phyloP scores from a whole-genome alignment of 1,140 invertebrate species.

The Conus betulinus region DNA sequence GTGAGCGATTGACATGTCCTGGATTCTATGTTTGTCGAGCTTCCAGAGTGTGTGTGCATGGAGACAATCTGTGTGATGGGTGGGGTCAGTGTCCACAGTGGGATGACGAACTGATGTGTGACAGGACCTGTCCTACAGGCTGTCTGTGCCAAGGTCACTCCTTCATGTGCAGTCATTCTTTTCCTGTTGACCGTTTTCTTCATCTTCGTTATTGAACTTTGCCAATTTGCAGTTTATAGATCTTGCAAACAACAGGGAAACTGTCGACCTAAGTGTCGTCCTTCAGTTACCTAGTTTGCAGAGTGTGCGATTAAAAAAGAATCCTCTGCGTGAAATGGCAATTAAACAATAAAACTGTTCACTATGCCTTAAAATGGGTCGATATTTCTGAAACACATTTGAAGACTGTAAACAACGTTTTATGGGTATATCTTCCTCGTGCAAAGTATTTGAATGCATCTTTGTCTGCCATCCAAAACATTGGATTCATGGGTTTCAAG shows the following conservation, averaged over 20 bases:
- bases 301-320: slow-evolving; percentile 13
- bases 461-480: not conserved
- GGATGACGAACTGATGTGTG: slow-evolving; percentile 41
- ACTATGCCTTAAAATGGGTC: not conserved
- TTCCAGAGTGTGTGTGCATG: slow-evolving; percentile 28
- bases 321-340: not conserved
- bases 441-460: slow-evolving; percentile 13
- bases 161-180: not conserved
- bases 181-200: not conserved
- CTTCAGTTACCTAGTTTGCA: slow-evolving; percentile 8
- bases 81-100: slow-evolving; percentile 36
- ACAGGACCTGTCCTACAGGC: slow-evolving; percentile 45
- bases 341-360: not conserved
- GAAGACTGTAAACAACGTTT: not conserved
- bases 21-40: slow-evolving; percentile 26
- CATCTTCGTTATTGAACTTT: not conserved
- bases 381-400: slow-evolving; percentile 3
- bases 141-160: slow-evolving; percentile 30
- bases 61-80: slow-evolving; percentile 25
- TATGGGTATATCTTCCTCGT: slow-evolving; percentile 15
- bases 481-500: not conserved
- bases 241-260: slow-evolving; percentile 17
- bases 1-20: slow-evolving; percentile 21
- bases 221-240: slow-evolving; percentile 5
- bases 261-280: not conserved